Percentiles rank a stretch among this genome's conserved stretches.
Conservation (phyloP, 2,113 vertebrate genomes). For the Coturnix japonica region DNA sequence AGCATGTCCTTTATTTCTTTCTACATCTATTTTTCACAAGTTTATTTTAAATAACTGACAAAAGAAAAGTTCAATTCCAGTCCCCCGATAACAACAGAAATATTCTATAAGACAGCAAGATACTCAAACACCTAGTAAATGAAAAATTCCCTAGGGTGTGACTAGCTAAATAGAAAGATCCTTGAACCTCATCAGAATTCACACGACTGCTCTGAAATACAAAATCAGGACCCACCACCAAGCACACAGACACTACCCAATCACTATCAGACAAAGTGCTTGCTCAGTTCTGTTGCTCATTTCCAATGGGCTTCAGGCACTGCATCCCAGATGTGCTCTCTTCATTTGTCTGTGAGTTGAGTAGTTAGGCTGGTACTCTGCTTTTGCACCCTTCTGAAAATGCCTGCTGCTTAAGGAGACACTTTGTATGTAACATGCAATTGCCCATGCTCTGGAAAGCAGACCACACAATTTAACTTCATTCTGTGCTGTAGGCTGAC, state of each 20-base stretch:
- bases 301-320: slow-evolving; percentile 7
- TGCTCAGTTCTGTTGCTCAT: background rate
- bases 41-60: background rate
- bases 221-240: background rate
- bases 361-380: background rate
- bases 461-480: background rate
- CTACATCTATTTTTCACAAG: background rate
- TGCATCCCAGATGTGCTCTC: slow-evolving; percentile 24
- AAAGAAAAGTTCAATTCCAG: background rate
- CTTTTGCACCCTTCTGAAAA: slow-evolving; percentile 28
- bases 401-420: background rate
- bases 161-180: slow-evolving; percentile 5
- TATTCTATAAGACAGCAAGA: background rate
- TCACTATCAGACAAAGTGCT: background rate
- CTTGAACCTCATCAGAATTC: slow-evolving; percentile 27
- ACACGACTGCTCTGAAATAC: background rate
- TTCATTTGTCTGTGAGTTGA: background rate
- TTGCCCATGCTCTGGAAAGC: background rate
- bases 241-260: background rate
- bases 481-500: background rate
- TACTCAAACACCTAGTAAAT: background rate
- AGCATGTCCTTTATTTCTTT: background rate
- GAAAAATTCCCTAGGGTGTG: background rate
- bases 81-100: background rate
- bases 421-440: background rate